Evolutionary conservation across 2,797 vertebrate genomes (phyloP), one percentile per base, ranked within the genome.

Genomic region (Eulemur coronatus): DNA sequence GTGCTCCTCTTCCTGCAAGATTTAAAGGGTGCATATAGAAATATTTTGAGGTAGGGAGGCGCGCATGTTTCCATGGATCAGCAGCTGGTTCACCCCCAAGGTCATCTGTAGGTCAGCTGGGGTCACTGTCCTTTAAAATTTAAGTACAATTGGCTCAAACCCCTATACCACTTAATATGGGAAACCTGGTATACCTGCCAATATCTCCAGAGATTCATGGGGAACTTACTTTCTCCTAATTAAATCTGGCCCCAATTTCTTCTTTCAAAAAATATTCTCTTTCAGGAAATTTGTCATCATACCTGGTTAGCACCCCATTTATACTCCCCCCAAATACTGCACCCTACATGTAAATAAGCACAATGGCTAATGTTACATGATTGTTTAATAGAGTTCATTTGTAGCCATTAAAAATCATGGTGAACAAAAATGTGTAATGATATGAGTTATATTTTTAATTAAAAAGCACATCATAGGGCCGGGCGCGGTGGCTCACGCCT

Each of bases 401-500:
- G 55, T 97, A 82, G 43, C 24, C 82, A 46, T 89, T 89, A 82
- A 96, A 95, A 89, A 43, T 67, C 12, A 20, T 67, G 82, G 63
- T 65, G 50, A 81, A 75, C 55, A 86, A 86, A 79, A 91, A 73
- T 17, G 41, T 80, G 50, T 50, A 61, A 89, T 75, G 69, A 55
- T 41, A 46, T 50, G 8, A 48, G n/a, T 73, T 79, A 59, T 73
- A 65, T 26, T 43, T 72, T 6, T 63, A 86, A 48, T 87, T 93
- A 57, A 67, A 55, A 55, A 55, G 15, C 15, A 89, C 15, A 20
- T 80, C 33, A 41, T 41, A 41, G 41, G 41, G 41, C 41, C 41
- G 5, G 41, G 41, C 41, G 41, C 41, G 41, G 41, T 41, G 41
- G 41, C 41, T 41, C 41, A 41, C 41, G 5, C 41, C 41, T 41